Evolutionary conservation across 2,888 invertebrate genomes (phyloP).

Genomic region (Agriopis aurantiaria): DNA sequence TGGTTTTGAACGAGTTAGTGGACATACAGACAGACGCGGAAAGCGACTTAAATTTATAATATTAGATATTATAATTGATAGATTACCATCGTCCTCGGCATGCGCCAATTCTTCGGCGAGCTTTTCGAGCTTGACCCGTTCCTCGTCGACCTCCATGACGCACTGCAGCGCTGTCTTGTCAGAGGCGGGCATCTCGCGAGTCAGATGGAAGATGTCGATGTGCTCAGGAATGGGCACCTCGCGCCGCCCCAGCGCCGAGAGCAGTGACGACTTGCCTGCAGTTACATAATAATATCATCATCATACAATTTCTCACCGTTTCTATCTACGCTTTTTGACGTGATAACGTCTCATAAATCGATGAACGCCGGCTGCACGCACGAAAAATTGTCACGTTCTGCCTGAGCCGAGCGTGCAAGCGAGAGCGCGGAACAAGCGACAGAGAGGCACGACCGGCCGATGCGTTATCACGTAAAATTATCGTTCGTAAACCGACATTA

Average conservation of each 20-base stretch:
- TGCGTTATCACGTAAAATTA: too few relatives aligned
- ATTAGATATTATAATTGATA: not conserved
- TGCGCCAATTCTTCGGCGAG: constrained; percentile 96
- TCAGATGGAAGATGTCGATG: constrained; percentile 98
- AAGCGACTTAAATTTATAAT: too few relatives aligned
- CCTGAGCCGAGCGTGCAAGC: too few relatives aligned
- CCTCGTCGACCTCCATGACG: constrained; percentile 99
- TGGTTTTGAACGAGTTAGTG: too few relatives aligned
- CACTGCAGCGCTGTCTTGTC: constrained; percentile 98
- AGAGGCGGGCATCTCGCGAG: constrained; percentile 99
- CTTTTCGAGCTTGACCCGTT: constrained; percentile 95
- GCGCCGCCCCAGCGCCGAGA: constrained; percentile 96
- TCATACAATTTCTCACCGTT: not conserved
- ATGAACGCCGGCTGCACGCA: too few relatives aligned
- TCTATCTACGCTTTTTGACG: too few relatives aligned
- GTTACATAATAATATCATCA: not conserved
- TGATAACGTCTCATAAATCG: too few relatives aligned
- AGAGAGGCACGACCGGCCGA: too few relatives aligned
- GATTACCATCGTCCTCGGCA: constrained; percentile 87
- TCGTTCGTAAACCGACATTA: too few relatives aligned
- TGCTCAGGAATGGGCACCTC: constrained; percentile 98
- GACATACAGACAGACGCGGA: too few relatives aligned
- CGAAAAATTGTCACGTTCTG: too few relatives aligned
- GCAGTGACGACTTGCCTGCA: constrained; percentile 95
- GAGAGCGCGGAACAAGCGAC: too few relatives aligned